Evolutionary conservation across 2,888 invertebrate species (phyloP), one percentile per base, ranked within the genome.

Genomic region (Philaethria dido): DNA sequence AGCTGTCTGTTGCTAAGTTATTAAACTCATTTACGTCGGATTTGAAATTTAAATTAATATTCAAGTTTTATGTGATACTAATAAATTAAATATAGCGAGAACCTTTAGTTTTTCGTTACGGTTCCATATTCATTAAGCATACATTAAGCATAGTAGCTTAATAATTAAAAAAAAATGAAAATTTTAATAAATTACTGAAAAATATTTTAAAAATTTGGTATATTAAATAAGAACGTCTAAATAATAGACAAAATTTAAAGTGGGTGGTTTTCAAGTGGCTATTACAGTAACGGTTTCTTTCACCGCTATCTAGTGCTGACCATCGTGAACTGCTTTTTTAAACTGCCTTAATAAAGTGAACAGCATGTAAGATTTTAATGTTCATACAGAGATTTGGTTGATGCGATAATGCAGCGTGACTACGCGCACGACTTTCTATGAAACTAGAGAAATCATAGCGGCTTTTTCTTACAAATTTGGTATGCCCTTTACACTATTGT

Each of bases 281-380:
- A 89, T 90, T 86, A 89, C 82, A 81, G 76, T 92, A 92, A 91
- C 91, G 90, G 91, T 86, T 77, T 89, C 91, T 92, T 92, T 92
- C 92, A 92, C 91, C 91, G 87, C 87, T 91, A 92, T 92, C 92
- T 87, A 60, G 63, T 55, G 75, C 84, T 89, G 89, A 86, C 89
- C 90, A 91, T 92, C 92, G 79, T 85, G 88, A 84, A 87, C 88
- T 86, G 88, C 84, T 87, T 89, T 77, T 87, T 84, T 77, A 80
- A 86, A 87, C 82, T 85, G 84, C 86, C 84, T 88, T 88, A 89
- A 89, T 89, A 91, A 90, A 90, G 84, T 84, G 88, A 85, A 82
- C 83, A 86, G 85, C 88, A 89, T 88, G 85, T 89, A 88, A 89
- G 87, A 89, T 88, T 88, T 88, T 89, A 90, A 91, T 90, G 90